Evolutionary conservation across 2,113 vertebrate species (phyloP).

Genomic region (Campylomormyrus numenius): DNA sequence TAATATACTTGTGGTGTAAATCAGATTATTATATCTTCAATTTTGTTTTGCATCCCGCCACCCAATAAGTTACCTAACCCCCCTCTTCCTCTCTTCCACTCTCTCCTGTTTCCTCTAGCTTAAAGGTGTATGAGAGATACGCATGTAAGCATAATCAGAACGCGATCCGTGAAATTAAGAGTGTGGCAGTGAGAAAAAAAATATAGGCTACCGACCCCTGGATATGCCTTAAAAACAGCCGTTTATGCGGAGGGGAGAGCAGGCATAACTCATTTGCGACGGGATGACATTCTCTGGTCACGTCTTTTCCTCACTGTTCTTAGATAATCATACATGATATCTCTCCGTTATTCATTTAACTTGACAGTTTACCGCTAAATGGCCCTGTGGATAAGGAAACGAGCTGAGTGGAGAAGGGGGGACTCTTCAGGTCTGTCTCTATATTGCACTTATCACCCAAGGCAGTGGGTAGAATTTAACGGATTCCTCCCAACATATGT

Average conservation of each 20-base stretch:
- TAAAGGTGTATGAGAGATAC: constrained; percentile 99
- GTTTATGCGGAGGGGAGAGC: constrained; percentile 98
- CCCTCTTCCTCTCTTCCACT: background rate
- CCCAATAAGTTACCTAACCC: background rate
- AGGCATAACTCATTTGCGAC: constrained; percentile 97
- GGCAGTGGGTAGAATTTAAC: constrained; percentile 99
- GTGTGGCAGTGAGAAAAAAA: constrained; percentile 99
- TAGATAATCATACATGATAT: constrained; percentile 93
- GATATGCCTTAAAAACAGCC: constrained; percentile 99
- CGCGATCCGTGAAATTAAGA: constrained; percentile 99
- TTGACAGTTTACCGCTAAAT: constrained; percentile 98
- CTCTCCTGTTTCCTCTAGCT: constrained; percentile 83
- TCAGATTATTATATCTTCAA: constrained; percentile 99
- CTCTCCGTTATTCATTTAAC: constrained; percentile 99
- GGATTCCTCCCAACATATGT: constrained; percentile 99
- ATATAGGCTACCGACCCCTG: constrained; percentile 78
- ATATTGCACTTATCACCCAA: constrained; percentile 99
- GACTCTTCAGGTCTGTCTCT: constrained; percentile 98
- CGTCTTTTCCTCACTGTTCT: constrained; percentile 98
- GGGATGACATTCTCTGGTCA: constrained; percentile 99
- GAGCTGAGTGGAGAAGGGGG: constrained; percentile 97
- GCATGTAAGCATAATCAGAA: constrained; percentile 99
- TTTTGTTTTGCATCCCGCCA: constrained; percentile 31
- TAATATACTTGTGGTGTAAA: constrained; percentile 99
- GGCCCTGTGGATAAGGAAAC: constrained; percentile 98